phyloP scores from a whole-genome alignment of 2,888 invertebrate species.

The Drosophila atroscutellata region DNA sequence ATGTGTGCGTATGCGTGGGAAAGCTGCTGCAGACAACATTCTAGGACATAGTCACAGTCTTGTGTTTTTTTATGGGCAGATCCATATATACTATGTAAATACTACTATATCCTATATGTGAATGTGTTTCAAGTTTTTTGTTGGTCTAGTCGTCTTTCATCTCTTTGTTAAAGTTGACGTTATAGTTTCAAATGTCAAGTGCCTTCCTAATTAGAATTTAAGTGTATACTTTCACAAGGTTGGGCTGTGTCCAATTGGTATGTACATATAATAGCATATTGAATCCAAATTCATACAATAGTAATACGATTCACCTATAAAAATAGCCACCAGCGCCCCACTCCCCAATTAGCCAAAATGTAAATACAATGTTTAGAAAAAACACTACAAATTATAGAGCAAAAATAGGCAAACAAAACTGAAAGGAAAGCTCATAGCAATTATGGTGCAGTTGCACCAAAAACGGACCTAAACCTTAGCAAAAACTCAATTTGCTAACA shows the following conservation, averaged over 20 bases:
- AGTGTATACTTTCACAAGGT: constrained; percentile 35
- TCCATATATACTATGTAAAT: constrained; percentile 8
- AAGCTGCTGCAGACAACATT: constrained; percentile 23
- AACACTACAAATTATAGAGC: constrained; percentile 19
- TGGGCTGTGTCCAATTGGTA: constrained; percentile 20
- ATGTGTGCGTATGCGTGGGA: background rate
- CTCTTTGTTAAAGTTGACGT: constrained; percentile 50
- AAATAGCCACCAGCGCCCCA: constrained; percentile 20
- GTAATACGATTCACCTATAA: constrained; percentile 20
- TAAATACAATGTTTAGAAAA: constrained; percentile 45
- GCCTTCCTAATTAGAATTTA: constrained; percentile 75
- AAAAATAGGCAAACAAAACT: constrained; percentile 19
- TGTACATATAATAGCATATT: constrained; percentile 39
- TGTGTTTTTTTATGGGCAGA: constrained; percentile 8
- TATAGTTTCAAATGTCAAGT: constrained; percentile 71
- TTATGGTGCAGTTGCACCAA: constrained; percentile 17
- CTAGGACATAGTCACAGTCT: constrained; percentile 15
- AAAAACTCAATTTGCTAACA: constrained; percentile 29
- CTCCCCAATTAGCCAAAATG: constrained; percentile 56
- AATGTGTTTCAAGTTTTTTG: constrained; percentile 14
- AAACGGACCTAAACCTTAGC: constrained; percentile 5
- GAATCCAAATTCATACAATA: constrained; percentile 20
- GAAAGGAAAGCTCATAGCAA: constrained; percentile 2
- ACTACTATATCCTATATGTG: constrained; percentile 10
- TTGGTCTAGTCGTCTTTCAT: constrained; percentile 23